Percentiles rank a stretch among this genome's conserved stretches.
Evolutionary conservation across 2,113 vertebrate species (phyloP).

Genomic region (Caranx melampygus): DNA sequence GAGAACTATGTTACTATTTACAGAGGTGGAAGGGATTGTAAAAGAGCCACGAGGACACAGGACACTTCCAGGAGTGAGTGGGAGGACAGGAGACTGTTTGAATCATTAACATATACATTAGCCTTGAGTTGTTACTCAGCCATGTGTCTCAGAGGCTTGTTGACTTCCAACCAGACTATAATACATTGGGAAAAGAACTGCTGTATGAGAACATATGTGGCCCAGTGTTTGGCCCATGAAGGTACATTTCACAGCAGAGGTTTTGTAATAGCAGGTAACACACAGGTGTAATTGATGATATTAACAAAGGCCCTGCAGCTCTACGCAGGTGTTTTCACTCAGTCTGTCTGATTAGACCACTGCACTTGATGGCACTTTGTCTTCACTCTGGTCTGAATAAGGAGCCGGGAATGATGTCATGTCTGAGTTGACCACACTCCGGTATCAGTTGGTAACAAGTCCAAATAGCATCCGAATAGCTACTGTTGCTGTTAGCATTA

Average conservation of each 20-base stretch:
- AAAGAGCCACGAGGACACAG: slow-evolving; percentile 12
- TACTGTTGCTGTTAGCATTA: too few relatives aligned
- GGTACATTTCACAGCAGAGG: neutral
- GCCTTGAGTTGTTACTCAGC: neutral
- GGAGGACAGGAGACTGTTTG: slow-evolving; percentile 34
- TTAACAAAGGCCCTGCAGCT: neutral
- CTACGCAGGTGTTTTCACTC: neutral
- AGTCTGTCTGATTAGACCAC: slow-evolving; percentile 1
- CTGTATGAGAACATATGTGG: neutral
- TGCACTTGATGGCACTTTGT: neutral
- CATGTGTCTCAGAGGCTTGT: neutral
- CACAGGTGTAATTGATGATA: neutral
- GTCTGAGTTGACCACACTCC: too few relatives aligned
- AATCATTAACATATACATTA: slow-evolving; percentile 15
- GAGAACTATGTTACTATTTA: slow-evolving; percentile 44
- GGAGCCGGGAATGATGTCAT: too few relatives aligned
- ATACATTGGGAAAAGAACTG: neutral
- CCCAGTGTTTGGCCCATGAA: neutral
- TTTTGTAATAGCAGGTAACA: neutral
- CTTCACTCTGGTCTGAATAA: too few relatives aligned
- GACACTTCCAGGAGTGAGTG: slow-evolving; percentile 12
- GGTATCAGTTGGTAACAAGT: too few relatives aligned
- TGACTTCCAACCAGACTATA: neutral
- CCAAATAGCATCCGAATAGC: too few relatives aligned
- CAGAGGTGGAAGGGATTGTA: slow-evolving; percentile 36